phyloP scores from a whole-genome alignment of 30 jellyfish, hydroid and myxozoan genomes.

The Aurelia sp. region DNA sequence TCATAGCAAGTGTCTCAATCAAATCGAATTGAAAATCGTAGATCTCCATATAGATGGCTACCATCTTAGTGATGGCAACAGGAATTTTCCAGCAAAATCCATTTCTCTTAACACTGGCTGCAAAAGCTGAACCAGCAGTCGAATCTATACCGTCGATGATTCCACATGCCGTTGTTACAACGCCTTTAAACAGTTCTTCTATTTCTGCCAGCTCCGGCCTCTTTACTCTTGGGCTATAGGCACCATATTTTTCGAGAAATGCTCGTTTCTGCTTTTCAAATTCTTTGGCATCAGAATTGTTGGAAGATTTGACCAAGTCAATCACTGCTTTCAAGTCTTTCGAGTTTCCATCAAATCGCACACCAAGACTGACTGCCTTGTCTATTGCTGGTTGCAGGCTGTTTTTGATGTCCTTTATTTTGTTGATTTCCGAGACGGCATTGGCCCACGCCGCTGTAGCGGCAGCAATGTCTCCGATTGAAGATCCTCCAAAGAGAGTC shows the following conservation, averaged over 20 bases:
- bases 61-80: conserved; percentile 17
- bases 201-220: conserved; percentile 47
- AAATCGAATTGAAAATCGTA: conserved; percentile 42
- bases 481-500: conserved; percentile 30
- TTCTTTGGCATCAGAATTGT: too few species aligned
- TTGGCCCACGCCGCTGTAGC: conserved; percentile 7
- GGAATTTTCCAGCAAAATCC: conserved; percentile 39
- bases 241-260: too few species aligned
- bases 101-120: not conserved
- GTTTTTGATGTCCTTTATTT: too few species aligned
- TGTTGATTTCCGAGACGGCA: too few species aligned
- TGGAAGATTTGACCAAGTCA: too few species aligned
- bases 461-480: conserved; percentile 25
- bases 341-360: too few species aligned
- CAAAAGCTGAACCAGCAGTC: too few species aligned
- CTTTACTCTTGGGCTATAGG: conserved; percentile 48
- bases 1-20: conserved; percentile 52
- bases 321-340: too few species aligned
- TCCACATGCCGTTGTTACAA: conserved; percentile 50
- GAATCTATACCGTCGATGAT: conserved; percentile 33
- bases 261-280: too few species aligned
- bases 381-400: too few species aligned
- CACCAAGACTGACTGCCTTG: too few species aligned
- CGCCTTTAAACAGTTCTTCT: conserved; percentile 38
- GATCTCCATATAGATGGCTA: conserved; percentile 21